These are phyloP conservation scores for Acleris sparsana DNA, from an alignment of 2,888 invertebrate species.

Conservation along the genomic window DNA sequence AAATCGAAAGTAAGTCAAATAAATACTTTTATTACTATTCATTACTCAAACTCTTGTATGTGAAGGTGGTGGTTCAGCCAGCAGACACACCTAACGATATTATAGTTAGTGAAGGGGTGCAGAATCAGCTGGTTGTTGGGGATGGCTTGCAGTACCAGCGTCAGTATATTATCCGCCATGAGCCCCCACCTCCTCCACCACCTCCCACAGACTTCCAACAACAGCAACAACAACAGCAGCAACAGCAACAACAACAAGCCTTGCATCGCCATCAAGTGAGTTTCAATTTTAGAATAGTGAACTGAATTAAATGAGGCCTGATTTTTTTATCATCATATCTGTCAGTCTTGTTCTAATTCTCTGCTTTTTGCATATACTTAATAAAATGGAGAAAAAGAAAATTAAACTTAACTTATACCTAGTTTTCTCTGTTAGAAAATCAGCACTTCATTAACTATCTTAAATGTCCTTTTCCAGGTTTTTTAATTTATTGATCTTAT, in stretches of 20 bases:
- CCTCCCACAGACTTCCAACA: conserved; percentile 64
- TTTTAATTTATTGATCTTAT: too few relatives aligned
- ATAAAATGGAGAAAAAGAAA: too few relatives aligned
- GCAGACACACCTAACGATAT: conserved; percentile 81
- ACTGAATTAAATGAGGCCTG: not conserved
- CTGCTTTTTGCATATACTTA: too few relatives aligned
- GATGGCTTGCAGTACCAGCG: conserved; percentile 77
- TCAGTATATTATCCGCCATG: conserved; percentile 79
- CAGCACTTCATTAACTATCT: too few relatives aligned
- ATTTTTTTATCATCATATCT: too few relatives aligned
- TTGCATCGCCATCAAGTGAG: conserved; percentile 68
- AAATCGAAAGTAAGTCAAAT: too few relatives aligned
- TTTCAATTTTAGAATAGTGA: conserved; percentile 6
- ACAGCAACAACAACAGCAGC: conserved; percentile 49
- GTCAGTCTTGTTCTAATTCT: too few relatives aligned
- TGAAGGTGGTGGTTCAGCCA: conserved; percentile 80
- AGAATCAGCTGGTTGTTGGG: conserved; percentile 71
- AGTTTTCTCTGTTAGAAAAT: too few relatives aligned
- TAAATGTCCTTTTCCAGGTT: too few relatives aligned
- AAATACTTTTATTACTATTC: too few relatives aligned
- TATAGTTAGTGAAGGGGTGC: conserved; percentile 79
- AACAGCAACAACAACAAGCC: conserved; percentile 47
- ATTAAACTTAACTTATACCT: too few relatives aligned
- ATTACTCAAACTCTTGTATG: conserved; percentile 2
- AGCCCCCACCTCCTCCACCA: conserved; percentile 59